Conservation (phyloP, 2,113 vertebrate genomes). For the Hepsetus odoe region DNA sequence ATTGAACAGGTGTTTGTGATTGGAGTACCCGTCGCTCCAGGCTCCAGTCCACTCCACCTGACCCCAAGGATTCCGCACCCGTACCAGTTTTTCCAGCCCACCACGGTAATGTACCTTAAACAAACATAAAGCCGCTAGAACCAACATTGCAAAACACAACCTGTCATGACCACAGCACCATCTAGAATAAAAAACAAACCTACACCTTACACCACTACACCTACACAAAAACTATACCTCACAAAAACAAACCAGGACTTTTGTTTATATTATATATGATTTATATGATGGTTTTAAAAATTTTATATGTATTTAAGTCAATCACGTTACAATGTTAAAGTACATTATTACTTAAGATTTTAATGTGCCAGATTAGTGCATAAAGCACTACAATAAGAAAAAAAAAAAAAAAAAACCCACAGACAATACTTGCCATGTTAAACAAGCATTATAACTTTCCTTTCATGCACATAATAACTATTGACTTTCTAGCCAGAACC, state of each 20-base stretch:
- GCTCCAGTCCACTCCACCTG: constrained; percentile 95
- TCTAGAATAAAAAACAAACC: too few relatives aligned
- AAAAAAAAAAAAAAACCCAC: neutral
- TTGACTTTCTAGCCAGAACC: too few relatives aligned
- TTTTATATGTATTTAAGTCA: too few relatives aligned
- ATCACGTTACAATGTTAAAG: too few relatives aligned
- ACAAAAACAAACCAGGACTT: neutral
- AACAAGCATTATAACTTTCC: neutral
- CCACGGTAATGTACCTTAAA: constrained; percentile 85
- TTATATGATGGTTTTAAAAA: too few relatives aligned
- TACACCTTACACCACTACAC: neutral
- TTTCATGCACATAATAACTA: too few relatives aligned
- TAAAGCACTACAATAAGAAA: too few relatives aligned
- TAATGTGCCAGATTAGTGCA: too few relatives aligned
- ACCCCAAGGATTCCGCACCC: constrained; percentile 94
- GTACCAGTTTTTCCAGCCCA: constrained; percentile 83
- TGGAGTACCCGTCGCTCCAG: constrained; percentile 89
- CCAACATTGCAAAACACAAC: neutral
- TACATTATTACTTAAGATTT: too few relatives aligned
- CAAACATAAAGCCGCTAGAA: neutral
- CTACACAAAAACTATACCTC: neutral
- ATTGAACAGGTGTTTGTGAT: neutral
- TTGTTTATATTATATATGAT: too few relatives aligned
- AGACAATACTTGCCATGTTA: neutral
- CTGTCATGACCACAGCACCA: too few relatives aligned